A percentile compares a stretch with the other conserved stretches of the same genome.
Evolutionary conservation across 1,140 invertebrate species (phyloP).

Genomic region (Drosophila nannoptera): DNA sequence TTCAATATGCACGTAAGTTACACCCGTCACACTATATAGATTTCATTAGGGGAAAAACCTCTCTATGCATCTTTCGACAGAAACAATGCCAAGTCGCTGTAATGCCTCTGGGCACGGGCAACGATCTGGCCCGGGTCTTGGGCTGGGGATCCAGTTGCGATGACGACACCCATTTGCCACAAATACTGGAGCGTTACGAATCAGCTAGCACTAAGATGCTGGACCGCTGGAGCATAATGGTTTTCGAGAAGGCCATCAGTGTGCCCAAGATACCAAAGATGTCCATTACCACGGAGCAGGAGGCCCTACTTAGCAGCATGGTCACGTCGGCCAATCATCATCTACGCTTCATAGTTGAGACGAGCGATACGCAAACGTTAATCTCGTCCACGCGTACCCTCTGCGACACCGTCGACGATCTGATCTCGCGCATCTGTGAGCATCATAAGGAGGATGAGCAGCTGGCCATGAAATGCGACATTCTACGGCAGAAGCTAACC

Average conservation of each 20-base stretch:
- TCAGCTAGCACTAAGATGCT: conserved; percentile 97
- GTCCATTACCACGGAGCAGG: conserved; percentile 81
- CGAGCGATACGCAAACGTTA: conserved; percentile 87
- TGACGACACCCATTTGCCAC: conserved; percentile 94
- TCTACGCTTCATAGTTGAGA: conserved; percentile 92
- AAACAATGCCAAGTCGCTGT: conserved; percentile 95
- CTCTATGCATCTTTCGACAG: conserved; percentile 79
- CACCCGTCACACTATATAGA: neutral
- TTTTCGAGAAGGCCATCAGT: conserved; percentile 88
- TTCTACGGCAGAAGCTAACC: conserved; percentile 88
- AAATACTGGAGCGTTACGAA: conserved; percentile 95
- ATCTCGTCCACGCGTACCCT: conserved; percentile 89
- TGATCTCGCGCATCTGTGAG: conserved; percentile 83
- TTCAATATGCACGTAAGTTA: conserved; percentile 93
- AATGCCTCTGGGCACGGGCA: conserved; percentile 95
- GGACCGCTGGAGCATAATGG: conserved; percentile 97
- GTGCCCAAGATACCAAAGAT: conserved; percentile 81
- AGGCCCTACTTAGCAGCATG: conserved; percentile 83
- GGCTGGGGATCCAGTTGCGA: conserved; percentile 98
- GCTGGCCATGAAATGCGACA: conserved; percentile 85
- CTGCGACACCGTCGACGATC: conserved; percentile 90
- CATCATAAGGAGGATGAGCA: conserved; percentile 83
- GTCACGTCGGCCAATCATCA: conserved; percentile 90
- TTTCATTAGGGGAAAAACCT: too few species aligned
- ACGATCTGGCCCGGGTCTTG: conserved; percentile 94